Base-by-base conservation (phyloP, 2,113 vertebrate species). In the Solenodon paradoxus region DNA sequence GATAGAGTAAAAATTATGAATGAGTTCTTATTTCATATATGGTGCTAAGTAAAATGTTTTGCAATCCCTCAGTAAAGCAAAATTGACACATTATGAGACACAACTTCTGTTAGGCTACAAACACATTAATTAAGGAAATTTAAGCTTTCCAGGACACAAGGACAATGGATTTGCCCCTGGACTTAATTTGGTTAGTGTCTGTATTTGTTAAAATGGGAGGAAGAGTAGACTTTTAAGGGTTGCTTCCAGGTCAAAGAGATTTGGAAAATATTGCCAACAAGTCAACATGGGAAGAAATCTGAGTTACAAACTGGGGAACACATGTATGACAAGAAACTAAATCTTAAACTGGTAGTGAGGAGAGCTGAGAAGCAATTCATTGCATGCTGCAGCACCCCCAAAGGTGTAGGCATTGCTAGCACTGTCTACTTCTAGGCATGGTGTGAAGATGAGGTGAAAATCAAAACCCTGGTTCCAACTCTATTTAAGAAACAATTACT, bases 1-100 rank as follows among this genome's bases (percentile, higher is more conserved):
- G n/a, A 90, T 90, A 7, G 35, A 90, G 28, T 88, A 81, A 91
- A 95, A 92, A 82, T 80, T 83, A 92, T 93, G 77, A 95, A 93
- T 81, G 59, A 91, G 24, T 22, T 95, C 83, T 51, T 80, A n/a
- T 93, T 78, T 79, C 59, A 82, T 61, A 66, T 57, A 75, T 24
- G 66, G 5, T 71, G 63, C 57, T 92, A 92, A 90, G 32, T 75
- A 2, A 72, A 51, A 15, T 57, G 32, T 84, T 47, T 91, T 94
- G 49, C 93, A 95, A 89, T 20, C 38, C 38, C 45, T 64, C 83
- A 63, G 32, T 86, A 93, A 97, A 49, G 61, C 82, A 95, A 59
- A 84, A 40, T 77, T 81, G 80, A 90, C 57, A 84, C 38, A 35
- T 61, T 85, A 92, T 88, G 78, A 95, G n/a, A 80, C 17, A 80